Conservation (phyloP, 2,113 vertebrate species). For the Eulemur macaco region DNA sequence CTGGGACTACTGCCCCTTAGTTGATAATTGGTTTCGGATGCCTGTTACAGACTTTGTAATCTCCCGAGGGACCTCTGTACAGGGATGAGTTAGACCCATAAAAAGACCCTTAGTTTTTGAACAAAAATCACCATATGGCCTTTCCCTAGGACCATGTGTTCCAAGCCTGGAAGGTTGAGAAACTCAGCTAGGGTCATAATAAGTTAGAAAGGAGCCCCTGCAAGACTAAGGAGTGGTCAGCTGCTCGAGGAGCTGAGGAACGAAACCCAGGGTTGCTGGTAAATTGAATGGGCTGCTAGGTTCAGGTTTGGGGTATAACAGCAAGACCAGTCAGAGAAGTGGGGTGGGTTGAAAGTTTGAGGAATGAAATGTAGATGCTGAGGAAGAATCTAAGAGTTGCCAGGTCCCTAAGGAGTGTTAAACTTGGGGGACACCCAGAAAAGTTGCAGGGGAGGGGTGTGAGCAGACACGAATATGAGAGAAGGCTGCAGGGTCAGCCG, state of each 20-base stretch:
- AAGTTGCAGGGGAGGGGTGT: neutral
- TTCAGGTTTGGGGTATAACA: neutral
- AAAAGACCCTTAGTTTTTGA: slow-evolving; percentile 64
- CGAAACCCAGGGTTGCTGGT: neutral
- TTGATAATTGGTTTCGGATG: slow-evolving; percentile 76
- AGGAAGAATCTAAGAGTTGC: neutral
- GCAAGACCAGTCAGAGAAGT: neutral
- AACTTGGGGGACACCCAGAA: neutral
- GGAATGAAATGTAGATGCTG: neutral
- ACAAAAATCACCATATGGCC: slow-evolving; percentile 37
- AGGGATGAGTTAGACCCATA: slow-evolving; percentile 36
- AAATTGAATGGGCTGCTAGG: neutral
- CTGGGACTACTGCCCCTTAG: slow-evolving; percentile 59
- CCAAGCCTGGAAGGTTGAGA: neutral
- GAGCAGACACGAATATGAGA: neutral
- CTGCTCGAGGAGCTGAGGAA: neutral
- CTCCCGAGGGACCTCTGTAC: slow-evolving; percentile 46
- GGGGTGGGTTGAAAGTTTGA: neutral
- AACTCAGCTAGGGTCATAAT: neutral
- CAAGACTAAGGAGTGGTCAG: neutral
- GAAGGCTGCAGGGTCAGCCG: neutral
- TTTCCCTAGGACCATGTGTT: slow-evolving; percentile 36
- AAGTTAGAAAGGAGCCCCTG: neutral
- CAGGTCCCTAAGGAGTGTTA: neutral
- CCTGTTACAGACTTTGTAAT: slow-evolving; percentile 53